phyloP scores from a whole-genome alignment of 2,888 invertebrate species.

The Athalia cordata region DNA sequence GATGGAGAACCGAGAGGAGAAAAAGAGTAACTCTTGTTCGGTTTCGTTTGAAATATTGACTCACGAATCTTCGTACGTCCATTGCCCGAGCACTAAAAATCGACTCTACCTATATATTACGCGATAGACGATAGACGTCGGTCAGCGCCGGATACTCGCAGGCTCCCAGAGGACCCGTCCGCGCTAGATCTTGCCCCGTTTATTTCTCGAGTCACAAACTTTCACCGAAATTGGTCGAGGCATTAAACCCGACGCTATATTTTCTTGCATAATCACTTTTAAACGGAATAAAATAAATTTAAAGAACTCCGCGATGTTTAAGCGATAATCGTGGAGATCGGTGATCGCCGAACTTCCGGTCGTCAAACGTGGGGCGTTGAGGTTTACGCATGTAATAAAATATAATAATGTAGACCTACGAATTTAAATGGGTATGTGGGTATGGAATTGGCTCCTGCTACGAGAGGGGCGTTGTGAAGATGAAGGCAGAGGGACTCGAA shows the following conservation, averaged over 20 bases:
- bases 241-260: conserved; percentile 24
- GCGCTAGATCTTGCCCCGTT: neutral
- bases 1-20: neutral
- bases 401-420: too few relatives aligned
- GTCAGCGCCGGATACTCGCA: conserved; percentile 23
- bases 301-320: too few relatives aligned
- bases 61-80: conserved; percentile 15
- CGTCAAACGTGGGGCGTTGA: too few relatives aligned
- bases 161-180: conserved; percentile 11
- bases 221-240: conserved; percentile 36
- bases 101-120: neutral
- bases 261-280: conserved; percentile 1
- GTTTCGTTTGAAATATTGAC: conserved; percentile 29
- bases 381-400: too few relatives aligned
- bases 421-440: neutral
- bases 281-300: too few relatives aligned
- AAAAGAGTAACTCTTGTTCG: too few relatives aligned
- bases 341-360: too few relatives aligned
- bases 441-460: neutral
- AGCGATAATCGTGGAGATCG: too few relatives aligned
- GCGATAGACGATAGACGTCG: neutral
- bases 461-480: neutral
- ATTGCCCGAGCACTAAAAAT: neutral
- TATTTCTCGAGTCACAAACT: conserved; percentile 11
- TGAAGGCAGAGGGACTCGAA: conserved; percentile 3